Base-by-base conservation (phyloP, 2,888 invertebrate genomes). In the Tolmerus cingulatus region DNA sequence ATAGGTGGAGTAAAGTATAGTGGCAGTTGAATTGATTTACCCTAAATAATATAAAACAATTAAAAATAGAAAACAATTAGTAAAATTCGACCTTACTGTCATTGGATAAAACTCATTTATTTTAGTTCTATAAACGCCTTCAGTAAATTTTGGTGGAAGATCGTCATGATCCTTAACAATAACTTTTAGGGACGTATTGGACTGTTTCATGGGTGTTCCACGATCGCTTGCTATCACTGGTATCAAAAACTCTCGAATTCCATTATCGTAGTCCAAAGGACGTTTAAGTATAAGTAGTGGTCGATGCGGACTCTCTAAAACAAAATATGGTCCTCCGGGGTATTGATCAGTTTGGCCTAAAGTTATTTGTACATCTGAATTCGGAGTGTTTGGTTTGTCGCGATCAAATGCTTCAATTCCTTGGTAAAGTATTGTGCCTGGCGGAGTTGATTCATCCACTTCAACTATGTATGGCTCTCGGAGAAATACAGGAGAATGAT, bases 361-460 rank as follows among this genome's bases (percentile, higher is more conserved):
- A 90, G 95, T 95, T 92, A 97, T 97, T 90, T 97, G 96, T 34
- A 97, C 95, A 90, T 97, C 97, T 0, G 97, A 97, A 93, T 97
- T 97, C 0, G 96, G 97, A 0, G 96, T 97, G 92, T 97, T 97
- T 0, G 97, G 97, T 91, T 97, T 97, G 92, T 97, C 97, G 5
- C 96, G 94, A 92, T 97, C 97, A 78, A 95, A 94, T 0, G 97
- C 97, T 84, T 95, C 95, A 89, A 97, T 96, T 16, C 96, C 96
- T 89, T 96, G 95, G 92, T 96, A 97, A 89, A 97, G 95, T 37
- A 96, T 97, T 88, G 97, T 93, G 87, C 97, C 97, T 0, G 91
- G 89, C 57, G 97, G 96, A 5, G 97, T 97, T 27, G 96, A 94
- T 92, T 97, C 97, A 90, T 97, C 97, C 23, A 97, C 96, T 74